phyloP scores from a whole-genome alignment of 2,113 vertebrate genomes.

The Jaculus jaculus region DNA sequence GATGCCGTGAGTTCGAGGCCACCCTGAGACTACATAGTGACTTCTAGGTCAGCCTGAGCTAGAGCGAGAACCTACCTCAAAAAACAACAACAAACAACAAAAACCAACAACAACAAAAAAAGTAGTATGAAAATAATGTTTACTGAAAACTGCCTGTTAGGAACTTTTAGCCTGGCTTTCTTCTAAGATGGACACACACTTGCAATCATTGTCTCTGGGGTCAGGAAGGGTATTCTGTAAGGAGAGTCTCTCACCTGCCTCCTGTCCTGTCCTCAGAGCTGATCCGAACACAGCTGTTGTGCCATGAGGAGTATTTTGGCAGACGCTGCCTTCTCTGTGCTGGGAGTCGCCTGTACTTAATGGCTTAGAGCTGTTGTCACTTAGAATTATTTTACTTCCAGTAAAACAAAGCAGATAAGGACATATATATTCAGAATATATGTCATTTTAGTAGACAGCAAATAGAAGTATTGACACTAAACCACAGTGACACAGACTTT shows the following conservation, averaged over 20 bases:
- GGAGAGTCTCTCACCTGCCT: neutral
- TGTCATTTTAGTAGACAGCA: too few species aligned
- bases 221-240: neutral
- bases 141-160: neutral
- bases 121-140: neutral
- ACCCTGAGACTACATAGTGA: too few species aligned
- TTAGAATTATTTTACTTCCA: neutral
- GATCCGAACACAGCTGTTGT: neutral
- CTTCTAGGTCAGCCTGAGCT: too few species aligned
- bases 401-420: neutral
- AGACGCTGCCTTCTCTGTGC: neutral
- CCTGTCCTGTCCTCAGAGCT: neutral
- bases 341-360: conserved; percentile 14
- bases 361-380: neutral
- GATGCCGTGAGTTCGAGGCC: too few species aligned
- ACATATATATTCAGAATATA: too few species aligned
- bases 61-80: too few species aligned
- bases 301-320: conserved; percentile 31
- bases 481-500: too few species aligned
- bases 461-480: too few species aligned
- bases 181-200: neutral
- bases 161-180: neutral
- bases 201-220: neutral
- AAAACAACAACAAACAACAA: too few species aligned
- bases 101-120: too few species aligned